Evolutionary conservation across 2,888 invertebrate species (phyloP), one percentile per base, ranked within the genome.

Genomic region (Sesia bembeciformis): DNA sequence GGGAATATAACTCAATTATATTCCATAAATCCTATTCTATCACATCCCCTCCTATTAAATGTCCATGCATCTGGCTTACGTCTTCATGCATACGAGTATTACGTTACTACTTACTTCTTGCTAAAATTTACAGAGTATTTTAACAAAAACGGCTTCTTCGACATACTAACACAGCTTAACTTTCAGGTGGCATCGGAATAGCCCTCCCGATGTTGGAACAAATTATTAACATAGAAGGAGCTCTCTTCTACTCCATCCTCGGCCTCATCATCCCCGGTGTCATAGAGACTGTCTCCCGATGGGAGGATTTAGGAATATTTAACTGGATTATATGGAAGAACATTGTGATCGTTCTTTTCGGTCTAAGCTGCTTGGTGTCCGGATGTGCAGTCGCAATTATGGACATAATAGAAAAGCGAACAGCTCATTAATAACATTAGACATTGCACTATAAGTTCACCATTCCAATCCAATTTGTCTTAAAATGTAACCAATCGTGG

Each of bases 221-320:
- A 59, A 86, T 90, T 53, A 90, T 90, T 55, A 86, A 86, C 60
- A 66, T 90, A 3, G 90, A 90, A 0, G 90, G 90, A 1, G 83
- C 90, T 3, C 68, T 93, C 5, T 93, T 93, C 66, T 93, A 93
- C 67, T 94, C 94, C 0, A 90, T 92, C 8, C 86, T 93, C 50
- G 97, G 97, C 2, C 90, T 96, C 43, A 91, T 93, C 57, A 92
- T 95, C 49, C 95, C 96, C n/a, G 93, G 94, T 0, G 77, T 94
- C 3, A 85, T 95, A 1, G 94, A 96, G 64, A 93, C 93, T 0
- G 90, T 96, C 0, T 91, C 93, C 56, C 85, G 91, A 51, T 94
- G 93, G 93, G 92, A 94, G 39, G 86, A 92, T 58, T 90, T 94
- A 4, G 96, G 96, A 3, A 79, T 67, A 58, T 91, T 78, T 60